Evolutionary conservation across 2,113 vertebrate species (phyloP).

Genomic region (Paramormyrops kingsleyae): DNA sequence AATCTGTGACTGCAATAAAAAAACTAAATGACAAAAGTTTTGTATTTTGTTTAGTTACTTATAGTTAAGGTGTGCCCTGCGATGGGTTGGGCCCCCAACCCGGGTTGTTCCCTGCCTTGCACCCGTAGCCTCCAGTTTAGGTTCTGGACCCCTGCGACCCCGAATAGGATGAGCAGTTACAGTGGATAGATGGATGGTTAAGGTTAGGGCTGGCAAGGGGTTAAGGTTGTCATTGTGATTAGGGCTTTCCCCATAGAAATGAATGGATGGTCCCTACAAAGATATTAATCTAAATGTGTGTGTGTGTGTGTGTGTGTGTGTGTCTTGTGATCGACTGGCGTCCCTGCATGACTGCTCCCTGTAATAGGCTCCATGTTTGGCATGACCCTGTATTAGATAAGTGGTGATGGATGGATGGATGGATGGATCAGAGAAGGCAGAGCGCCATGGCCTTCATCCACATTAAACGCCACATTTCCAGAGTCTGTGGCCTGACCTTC

Average conservation of each 20-base stretch:
- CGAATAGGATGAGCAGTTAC: no score
- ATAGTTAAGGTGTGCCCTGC: background rate
- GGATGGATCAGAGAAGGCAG: background rate
- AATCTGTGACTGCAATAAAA: background rate
- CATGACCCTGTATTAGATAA: background rate
- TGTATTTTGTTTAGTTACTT: background rate
- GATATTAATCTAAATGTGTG: no score
- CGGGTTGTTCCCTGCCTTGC: no score
- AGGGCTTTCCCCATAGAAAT: no score
- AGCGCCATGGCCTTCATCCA: background rate
- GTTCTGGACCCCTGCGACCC: no score
- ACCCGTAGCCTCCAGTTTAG: no score
- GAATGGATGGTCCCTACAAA: no score
- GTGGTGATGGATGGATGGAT: background rate
- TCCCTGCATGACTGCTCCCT: background rate
- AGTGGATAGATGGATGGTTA: no score
- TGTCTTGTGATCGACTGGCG: background rate
- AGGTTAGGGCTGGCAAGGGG: no score
- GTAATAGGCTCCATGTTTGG: background rate
- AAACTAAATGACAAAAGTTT: background rate
- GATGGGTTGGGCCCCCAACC: no score
- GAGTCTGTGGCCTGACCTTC: background rate
- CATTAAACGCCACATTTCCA: background rate
- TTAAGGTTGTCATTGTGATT: no score
- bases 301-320: background rate